A percentile compares a stretch with the other conserved stretches of the same genome.
Evolutionary conservation across 2,888 invertebrate genomes (phyloP).

Genomic region (Chrysolina haemoptera): DNA sequence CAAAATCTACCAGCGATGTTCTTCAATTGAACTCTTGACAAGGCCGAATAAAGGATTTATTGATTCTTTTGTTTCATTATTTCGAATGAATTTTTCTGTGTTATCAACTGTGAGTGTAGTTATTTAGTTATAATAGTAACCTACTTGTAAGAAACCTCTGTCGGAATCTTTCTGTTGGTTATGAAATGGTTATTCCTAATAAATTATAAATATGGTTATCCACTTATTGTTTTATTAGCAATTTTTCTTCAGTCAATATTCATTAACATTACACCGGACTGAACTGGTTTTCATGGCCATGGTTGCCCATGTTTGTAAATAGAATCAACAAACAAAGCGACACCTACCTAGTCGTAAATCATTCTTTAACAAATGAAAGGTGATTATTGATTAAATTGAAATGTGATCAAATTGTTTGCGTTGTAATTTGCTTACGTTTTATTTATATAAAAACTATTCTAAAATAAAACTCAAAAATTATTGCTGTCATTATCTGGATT

Average conservation of each 20-base stretch:
- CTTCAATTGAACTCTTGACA: background rate
- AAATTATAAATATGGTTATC: slow-evolving; percentile 3
- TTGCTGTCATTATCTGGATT: too few relatives aligned
- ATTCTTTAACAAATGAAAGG: background rate
- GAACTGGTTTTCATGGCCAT: slow-evolving; percentile 17
- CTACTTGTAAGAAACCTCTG: background rate
- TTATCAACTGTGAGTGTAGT: slow-evolving; percentile 13
- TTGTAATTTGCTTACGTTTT: too few relatives aligned
- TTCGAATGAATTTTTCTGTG: slow-evolving; percentile 15
- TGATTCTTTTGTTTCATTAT: slow-evolving; percentile 18
- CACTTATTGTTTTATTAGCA: background rate
- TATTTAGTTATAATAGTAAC: background rate
- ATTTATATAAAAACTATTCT: too few relatives aligned
- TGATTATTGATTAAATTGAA: too few relatives aligned
- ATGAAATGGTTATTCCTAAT: slow-evolving; percentile 3
- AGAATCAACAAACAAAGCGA: background rate
- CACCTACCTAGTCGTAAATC: too few relatives aligned
- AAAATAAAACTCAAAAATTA: too few relatives aligned
- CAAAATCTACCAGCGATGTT: slow-evolving; percentile 14
- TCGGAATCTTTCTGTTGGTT: slow-evolving; percentile 4
- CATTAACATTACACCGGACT: background rate
- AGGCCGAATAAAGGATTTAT: slow-evolving; percentile 15
- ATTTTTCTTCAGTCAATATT: background rate
- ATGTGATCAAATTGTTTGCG: too few relatives aligned
- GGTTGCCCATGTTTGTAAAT: slow-evolving; percentile 22